Evolutionary conservation across 2,113 vertebrate genomes (phyloP).

Genomic region (Tachuris rubrigastra): DNA sequence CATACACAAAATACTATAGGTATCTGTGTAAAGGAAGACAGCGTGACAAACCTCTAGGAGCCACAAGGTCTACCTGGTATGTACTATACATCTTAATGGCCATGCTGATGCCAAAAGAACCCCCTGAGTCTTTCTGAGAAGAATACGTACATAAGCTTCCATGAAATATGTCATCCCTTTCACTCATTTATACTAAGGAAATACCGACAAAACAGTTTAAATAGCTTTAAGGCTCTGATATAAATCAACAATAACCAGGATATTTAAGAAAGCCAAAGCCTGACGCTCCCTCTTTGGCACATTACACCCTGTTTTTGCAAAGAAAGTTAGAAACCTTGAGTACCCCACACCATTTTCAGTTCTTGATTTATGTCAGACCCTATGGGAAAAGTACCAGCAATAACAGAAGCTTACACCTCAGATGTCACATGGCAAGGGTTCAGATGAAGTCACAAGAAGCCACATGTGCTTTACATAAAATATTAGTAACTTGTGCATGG

Average conservation of each 20-base stretch:
- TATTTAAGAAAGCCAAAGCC: conserved; percentile 30
- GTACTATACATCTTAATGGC: neutral
- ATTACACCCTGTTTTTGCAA: conserved; percentile 1
- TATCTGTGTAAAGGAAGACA: neutral
- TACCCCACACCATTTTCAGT: neutral
- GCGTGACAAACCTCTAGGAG: neutral
- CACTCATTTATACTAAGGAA: conserved; percentile 41
- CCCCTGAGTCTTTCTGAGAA: conserved; percentile 1
- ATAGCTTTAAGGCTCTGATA: conserved; percentile 46
- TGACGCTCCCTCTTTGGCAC: conserved; percentile 24
- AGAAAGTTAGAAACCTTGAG: neutral
- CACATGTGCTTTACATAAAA: neutral
- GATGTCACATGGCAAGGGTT: neutral
- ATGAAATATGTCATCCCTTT: conserved; percentile 23
- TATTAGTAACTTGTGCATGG: neutral
- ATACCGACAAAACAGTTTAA: conserved; percentile 16
- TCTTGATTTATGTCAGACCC: neutral
- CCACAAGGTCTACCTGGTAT: neutral
- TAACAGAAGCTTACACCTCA: neutral
- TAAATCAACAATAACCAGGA: conserved; percentile 66
- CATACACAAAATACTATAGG: neutral
- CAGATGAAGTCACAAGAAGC: neutral
- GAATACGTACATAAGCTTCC: neutral
- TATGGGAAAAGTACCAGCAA: neutral
- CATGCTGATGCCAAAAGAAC: neutral